phyloP scores from a whole-genome alignment of 2,113 vertebrate species.

The Sinocyclocheilus anshuiensis region DNA sequence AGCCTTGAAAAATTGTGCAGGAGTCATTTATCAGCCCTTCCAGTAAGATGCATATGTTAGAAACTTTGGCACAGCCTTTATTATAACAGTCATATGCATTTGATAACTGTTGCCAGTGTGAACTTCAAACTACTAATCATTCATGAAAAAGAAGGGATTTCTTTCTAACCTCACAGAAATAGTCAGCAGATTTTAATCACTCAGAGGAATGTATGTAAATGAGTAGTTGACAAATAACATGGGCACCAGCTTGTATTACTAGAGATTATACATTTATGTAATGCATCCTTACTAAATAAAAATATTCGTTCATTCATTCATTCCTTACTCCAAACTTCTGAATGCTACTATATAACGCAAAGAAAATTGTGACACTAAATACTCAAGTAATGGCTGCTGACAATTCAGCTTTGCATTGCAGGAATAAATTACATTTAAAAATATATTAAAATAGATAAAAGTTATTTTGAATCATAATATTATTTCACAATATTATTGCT shows the following conservation, averaged over 20 bases:
- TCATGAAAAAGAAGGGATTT: conserved; percentile 51
- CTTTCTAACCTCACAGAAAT: not conserved
- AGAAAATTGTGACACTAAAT: too few relatives aligned
- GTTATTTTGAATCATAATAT: too few relatives aligned
- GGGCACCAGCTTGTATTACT: not conserved
- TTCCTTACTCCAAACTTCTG: too few relatives aligned
- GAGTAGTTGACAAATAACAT: not conserved
- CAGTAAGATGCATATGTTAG: conserved; percentile 74
- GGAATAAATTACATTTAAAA: too few relatives aligned
- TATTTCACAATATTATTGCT: too few relatives aligned
- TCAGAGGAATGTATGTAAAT: not conserved
- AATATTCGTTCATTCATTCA: too few relatives aligned
- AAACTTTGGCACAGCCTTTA: conserved; percentile 71
- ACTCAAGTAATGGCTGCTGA: too few relatives aligned
- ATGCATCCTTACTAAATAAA: too few relatives aligned
- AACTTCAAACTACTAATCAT: conserved; percentile 63
- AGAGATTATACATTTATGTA: too few relatives aligned
- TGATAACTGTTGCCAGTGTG: conserved; percentile 74
- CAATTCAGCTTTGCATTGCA: too few relatives aligned
- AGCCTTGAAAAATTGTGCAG: conserved; percentile 75
- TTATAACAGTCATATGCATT: conserved; percentile 73
- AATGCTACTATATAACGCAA: too few relatives aligned
- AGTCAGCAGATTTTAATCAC: not conserved
- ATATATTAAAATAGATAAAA: too few relatives aligned
- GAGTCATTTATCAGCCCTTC: conserved; percentile 73